phyloP scores from a whole-genome alignment of 2,797 vertebrate species.

The Eulemur albifrons region DNA sequence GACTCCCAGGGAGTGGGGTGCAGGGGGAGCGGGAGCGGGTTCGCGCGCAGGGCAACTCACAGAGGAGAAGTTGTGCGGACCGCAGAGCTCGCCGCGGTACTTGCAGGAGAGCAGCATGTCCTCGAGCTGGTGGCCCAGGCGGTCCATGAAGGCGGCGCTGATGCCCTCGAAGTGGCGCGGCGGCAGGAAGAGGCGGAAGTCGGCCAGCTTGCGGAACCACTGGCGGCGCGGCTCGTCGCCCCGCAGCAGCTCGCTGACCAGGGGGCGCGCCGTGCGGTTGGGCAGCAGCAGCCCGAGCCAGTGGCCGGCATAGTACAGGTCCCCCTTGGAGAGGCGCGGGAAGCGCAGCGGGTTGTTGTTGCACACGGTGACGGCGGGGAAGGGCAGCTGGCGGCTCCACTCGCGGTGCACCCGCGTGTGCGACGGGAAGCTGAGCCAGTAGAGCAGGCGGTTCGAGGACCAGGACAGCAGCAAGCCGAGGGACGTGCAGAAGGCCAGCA shows the following conservation, averaged over 20 bases:
- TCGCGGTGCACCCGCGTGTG: slow-evolving; percentile 94
- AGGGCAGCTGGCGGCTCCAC: slow-evolving; percentile 96
- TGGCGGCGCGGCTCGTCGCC: slow-evolving; percentile 89
- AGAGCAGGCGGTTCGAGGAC: slow-evolving; percentile 95
- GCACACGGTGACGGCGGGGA: slow-evolving; percentile 97
- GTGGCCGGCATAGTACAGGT: slow-evolving; percentile 96
- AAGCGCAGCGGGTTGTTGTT: slow-evolving; percentile 99
- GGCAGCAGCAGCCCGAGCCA: slow-evolving; percentile 95
- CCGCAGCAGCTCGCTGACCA: slow-evolving; percentile 93
- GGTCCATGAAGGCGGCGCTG: slow-evolving; percentile 97
- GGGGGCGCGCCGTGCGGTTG: slow-evolving; percentile 93
- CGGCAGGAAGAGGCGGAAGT: slow-evolving; percentile 96
- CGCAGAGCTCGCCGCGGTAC: slow-evolving; percentile 95
- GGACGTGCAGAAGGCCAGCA: slow-evolving; percentile 94
- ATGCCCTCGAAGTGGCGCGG: slow-evolving; percentile 97
- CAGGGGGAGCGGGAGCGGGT: not conserved
- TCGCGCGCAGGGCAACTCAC: slow-evolving; percentile 88
- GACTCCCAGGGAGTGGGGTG: not conserved
- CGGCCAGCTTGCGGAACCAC: slow-evolving; percentile 97
- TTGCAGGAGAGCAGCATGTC: slow-evolving; percentile 99
- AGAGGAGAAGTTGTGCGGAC: slow-evolving; percentile 97
- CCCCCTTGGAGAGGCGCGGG: slow-evolving; percentile 96
- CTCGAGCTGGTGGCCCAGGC: slow-evolving; percentile 96
- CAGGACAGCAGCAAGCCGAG: slow-evolving; percentile 94
- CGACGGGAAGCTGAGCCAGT: slow-evolving; percentile 97